Evolutionary conservation across 2,888 invertebrate species (phyloP).

Genomic region (Muscina levida): DNA sequence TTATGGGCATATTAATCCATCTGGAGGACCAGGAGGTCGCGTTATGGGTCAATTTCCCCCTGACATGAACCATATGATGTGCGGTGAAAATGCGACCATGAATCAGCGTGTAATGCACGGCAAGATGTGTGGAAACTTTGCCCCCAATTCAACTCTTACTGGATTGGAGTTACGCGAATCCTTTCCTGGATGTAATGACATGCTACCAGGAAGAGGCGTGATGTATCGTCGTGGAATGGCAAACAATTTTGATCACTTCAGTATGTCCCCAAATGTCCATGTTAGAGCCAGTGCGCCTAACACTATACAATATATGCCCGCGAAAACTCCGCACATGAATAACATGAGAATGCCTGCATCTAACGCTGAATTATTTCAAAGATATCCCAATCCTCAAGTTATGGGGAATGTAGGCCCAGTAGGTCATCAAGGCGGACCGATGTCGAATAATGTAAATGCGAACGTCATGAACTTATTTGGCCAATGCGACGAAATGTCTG

Average conservation of each 20-base stretch:
- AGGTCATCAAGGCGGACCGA: constrained; percentile 58
- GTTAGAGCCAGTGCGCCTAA: constrained; percentile 98
- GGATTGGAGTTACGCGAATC: constrained; percentile 73
- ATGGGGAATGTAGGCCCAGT: constrained; percentile 67
- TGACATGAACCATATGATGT: constrained; percentile 70
- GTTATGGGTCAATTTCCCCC: constrained; percentile 68
- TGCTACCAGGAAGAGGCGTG: constrained; percentile 82
- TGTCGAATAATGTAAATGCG: constrained; percentile 63
- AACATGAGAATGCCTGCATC: constrained; percentile 88
- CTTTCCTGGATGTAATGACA: constrained; percentile 66
- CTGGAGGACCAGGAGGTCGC: constrained; percentile 62
- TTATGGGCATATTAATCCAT: constrained; percentile 67
- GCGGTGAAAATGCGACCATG: constrained; percentile 66
- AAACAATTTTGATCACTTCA: constrained; percentile 83
- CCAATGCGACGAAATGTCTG: constrained; percentile 78
- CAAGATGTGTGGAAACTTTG: constrained; percentile 82
- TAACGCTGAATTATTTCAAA: constrained; percentile 92
- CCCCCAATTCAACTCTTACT: constrained; percentile 66
- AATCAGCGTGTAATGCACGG: constrained; percentile 83
- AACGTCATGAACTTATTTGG: constrained; percentile 76
- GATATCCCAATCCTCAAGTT: constrained; percentile 90
- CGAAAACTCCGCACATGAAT: constrained; percentile 88
- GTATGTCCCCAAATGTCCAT: constrained; percentile 86
- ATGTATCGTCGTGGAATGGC: constrained; percentile 84
- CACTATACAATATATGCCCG: constrained; percentile 98